Base-by-base conservation (phyloP, 2,888 invertebrate genomes). In the Trilocha varians region DNA sequence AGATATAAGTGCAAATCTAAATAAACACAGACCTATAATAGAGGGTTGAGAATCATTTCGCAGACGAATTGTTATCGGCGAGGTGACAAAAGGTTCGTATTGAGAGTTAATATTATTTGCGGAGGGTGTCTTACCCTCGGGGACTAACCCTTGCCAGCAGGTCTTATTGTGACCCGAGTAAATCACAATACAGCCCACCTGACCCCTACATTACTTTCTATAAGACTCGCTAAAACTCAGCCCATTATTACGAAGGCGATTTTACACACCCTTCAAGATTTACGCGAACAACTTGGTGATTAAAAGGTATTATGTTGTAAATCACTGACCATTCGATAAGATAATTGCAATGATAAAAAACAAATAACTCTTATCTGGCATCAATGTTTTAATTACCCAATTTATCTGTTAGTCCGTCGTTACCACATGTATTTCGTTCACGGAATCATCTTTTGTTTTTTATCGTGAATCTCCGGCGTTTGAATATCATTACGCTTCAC, bases 81-180 rank as follows among this genome's bases (percentile, higher is more conserved):
- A 62, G 59, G 63, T 61, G 68, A 67, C 70, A 66, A 69, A 59
- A 65, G 58, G 57, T 57, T 53, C 55, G 55, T 57, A 59, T 63
- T 57, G 64, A 65, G 69, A 78, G 70, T 72, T 76, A 72, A 77
- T 70, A 71, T 69, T 60, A 62, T 70, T 70, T 63, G 69, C 50
- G 59, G 52, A 59, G 65, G 62, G 67, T 48, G 51, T 3, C 40
- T 37, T 36, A 43, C 46, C 45, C 52, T 50, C 45, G 43, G 50
- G 34, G 13, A 32, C 13, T 36, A 49, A 47, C 50, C 49, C 49
- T 44, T 46, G 45, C 46, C 34, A 9, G 40, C 16, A 15, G 16
- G 16, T 13, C 64, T 57, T 56, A 56, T 51, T 53, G 52, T 57
- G 53, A 46, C 39, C 42, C 42, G 36, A 6, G 25, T 25, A 25